These are phyloP conservation scores for Calyptomena viridis DNA, from an alignment of 2,113 vertebrate species.

Conservation along the genomic window DNA sequence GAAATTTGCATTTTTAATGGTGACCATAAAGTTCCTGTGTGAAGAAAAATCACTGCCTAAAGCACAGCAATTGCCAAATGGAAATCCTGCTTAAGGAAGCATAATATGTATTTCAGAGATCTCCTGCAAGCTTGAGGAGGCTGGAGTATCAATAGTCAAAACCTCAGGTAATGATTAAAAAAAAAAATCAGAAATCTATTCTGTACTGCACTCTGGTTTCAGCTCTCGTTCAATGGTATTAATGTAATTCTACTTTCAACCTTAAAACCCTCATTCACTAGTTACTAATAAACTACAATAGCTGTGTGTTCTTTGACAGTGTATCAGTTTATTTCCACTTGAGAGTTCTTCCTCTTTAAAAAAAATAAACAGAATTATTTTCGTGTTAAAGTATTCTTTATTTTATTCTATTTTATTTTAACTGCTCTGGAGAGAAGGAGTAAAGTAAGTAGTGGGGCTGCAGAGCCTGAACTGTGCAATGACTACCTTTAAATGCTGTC, in stretches of 20 bases:
- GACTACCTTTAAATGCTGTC: background rate
- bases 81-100: background rate
- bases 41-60: background rate
- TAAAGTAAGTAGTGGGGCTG: fast-evolving
- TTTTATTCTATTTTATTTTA: background rate
- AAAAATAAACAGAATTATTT: background rate
- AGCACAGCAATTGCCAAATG: background rate
- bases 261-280: background rate
- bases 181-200: background rate
- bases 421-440: background rate
- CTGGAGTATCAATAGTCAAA: background rate
- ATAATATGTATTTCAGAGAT: background rate
- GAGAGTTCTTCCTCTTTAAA: background rate
- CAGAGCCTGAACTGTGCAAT: background rate
- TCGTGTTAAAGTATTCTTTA: background rate
- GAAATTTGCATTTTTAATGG: background rate
- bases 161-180: background rate
- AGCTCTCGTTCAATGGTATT: background rate
- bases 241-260: background rate
- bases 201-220: background rate
- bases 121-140: background rate
- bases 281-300: background rate
- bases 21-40: background rate
- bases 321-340: background rate
- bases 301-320: background rate